Evolutionary conservation across 2,888 invertebrate species (phyloP).

Genomic region (Cosmorhoe ocellata): DNA sequence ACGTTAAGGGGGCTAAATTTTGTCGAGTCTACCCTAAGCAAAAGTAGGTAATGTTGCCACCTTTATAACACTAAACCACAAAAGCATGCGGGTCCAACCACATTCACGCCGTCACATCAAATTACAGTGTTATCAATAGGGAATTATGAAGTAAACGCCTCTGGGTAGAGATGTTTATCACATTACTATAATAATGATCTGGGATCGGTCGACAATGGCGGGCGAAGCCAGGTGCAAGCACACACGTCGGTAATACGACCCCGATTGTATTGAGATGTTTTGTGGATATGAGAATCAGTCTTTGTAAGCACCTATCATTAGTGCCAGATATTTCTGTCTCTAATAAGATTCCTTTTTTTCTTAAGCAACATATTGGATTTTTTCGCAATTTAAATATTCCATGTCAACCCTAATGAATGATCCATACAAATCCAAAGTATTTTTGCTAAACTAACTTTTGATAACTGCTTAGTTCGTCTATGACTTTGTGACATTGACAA

Average conservation of each 20-base stretch:
- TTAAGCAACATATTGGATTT: too few relatives aligned
- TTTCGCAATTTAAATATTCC: too few relatives aligned
- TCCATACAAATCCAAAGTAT: too few relatives aligned
- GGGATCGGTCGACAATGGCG: constrained; percentile 4
- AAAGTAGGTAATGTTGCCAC: background rate
- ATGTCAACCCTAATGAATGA: too few relatives aligned
- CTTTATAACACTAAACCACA: constrained; percentile 16
- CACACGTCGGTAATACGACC: constrained; percentile 14
- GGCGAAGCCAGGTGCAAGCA: constrained; percentile 10
- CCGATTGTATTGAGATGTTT: constrained; percentile 4
- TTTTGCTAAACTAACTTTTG: too few relatives aligned
- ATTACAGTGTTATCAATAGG: constrained; percentile 21
- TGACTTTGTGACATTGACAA: too few relatives aligned
- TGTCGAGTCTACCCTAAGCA: background rate
- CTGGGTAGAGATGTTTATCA: constrained; percentile 41
- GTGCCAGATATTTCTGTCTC: too few relatives aligned
- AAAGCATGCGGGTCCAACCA: constrained; percentile 19
- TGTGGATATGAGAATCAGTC: background rate
- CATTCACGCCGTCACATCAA: constrained; percentile 16
- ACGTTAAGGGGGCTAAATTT: too few relatives aligned
- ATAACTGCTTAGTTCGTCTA: too few relatives aligned
- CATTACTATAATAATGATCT: constrained; percentile 31
- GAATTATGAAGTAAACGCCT: constrained; percentile 31
- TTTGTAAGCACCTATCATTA: too few relatives aligned
- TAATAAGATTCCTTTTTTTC: too few relatives aligned